Base-by-base conservation (phyloP, 2,113 vertebrate species). In the Proterorhinus semilunaris region DNA sequence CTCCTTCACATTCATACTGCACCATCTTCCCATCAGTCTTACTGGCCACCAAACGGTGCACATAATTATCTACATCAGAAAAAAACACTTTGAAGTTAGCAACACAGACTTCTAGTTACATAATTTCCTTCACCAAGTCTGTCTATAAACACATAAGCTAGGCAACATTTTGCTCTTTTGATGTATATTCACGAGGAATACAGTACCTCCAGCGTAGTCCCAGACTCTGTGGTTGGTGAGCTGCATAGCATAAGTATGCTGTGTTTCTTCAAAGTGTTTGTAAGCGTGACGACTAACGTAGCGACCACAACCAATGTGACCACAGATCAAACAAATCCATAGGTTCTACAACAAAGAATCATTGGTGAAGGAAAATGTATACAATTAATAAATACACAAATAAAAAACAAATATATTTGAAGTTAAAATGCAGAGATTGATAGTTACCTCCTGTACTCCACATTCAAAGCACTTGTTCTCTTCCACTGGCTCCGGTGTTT, bases 401-500 rank as follows among this genome's bases (percentile, higher is more conserved):
- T 6, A 17, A 11, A 47, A n/a, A 12, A 10, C 13, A 47, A 4
- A 11, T 6, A 11, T 9, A 54, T 21, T 54, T 54, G 5, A 5
- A 55, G 11, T 11, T 4, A 55, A 10, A 11, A 45, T 44, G 12
- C 12, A 59, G 6, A 59, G 21, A 59, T 36, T 36, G 17, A 42
- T 0, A 6, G 5, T 93, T 95, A 99, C 98, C 94, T 99, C 98
- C 89, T 99, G 96, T 52, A 99, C 97, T 3, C 98, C 98, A 65
- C 98, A 99, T 83, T 98, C 98, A 77, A 99, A 98, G 82, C 97
- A 99, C 77, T 98, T 99, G 89, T 99, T 99, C 89, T 99, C 98
- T 82, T 98, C 96, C 15, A 98, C 96, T 0, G 97, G 96, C 78
- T 99, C 98, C 3, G 98, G 98, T 0, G 98, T 99, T 87, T 99